Evolutionary conservation across 2,113 vertebrate species (phyloP), one percentile per base, ranked within the genome.

Genomic region (Arvicanthis niloticus): DNA sequence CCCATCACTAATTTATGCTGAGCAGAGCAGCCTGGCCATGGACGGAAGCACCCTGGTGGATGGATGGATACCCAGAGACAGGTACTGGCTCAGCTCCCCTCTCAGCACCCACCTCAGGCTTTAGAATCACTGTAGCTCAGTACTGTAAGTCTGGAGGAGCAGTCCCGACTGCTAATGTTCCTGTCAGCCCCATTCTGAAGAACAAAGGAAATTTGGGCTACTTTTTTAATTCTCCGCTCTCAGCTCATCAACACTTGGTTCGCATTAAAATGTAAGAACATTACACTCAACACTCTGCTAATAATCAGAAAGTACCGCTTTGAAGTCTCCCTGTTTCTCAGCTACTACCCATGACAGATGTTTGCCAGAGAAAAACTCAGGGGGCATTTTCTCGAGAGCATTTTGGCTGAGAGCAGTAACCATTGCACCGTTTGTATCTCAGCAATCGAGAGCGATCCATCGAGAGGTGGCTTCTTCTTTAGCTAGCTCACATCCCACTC

Each of bases 311-410:
- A 98, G 96, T 96, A 97, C 96, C 78, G 97, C 98, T 98, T 99
- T 98, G 98, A 98, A 98, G 98, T 98, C 98, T 97, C 91, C 96
- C 92, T 97, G n/a, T 99, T 99, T 98, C 97, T 95, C 98, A 98
- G 98, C 97, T 98, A 97, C 98, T 98, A 98, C 92, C 91, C 97
- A 98, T 98, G 98, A 98, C 98, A 99, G 99, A 99, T 99, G 99
- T 99, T 98, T 98, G 97, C 98, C 98, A 98, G 98, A 97, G 97
- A 98, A 98, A 98, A 98, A 98, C 98, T 98, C 98, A 96, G 96
- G 98, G 98, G 97, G 97, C 98, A 96, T 98, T 98, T 98, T 97
- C 97, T 97, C 98, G 97, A 97, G 97, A 98, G 97, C 96, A 95
- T 98, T 98, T 98, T 98, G 98, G 98, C 97, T 98, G 97, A 98